These are phyloP conservation scores for Stenodema calcarata DNA, from an alignment of 2,888 invertebrate genomes.

Conservation along the genomic window DNA sequence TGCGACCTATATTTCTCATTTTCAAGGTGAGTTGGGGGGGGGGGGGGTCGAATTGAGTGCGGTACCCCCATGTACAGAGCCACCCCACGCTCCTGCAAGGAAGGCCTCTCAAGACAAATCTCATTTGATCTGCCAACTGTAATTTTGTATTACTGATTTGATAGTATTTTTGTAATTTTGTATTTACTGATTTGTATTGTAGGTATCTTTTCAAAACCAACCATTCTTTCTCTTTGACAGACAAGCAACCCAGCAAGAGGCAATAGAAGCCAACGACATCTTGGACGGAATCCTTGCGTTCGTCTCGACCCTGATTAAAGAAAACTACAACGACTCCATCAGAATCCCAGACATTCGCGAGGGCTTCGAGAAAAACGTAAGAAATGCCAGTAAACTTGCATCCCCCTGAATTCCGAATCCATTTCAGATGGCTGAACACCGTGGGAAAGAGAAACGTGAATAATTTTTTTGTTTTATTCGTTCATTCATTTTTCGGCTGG, in stretches of 20 bases:
- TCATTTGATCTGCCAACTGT: too few species aligned
- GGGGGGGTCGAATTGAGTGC: too few species aligned
- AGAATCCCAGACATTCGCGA: constrained; percentile 49
- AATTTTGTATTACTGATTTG: too few species aligned
- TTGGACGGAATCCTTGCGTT: constrained; percentile 27
- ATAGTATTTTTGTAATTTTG: too few species aligned
- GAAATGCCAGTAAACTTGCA: constrained; percentile 1
- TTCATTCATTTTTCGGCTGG: not conserved
- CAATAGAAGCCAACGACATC: constrained; percentile 16
- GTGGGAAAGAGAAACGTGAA: not conserved
- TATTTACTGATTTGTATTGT: too few species aligned
- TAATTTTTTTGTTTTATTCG: not conserved
- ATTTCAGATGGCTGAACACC: not conserved
- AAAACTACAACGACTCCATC: constrained; percentile 48
- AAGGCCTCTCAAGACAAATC: too few species aligned
- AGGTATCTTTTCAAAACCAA: too few species aligned
- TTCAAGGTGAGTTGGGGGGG: too few species aligned
- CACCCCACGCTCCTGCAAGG: too few species aligned
- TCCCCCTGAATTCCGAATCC: not conserved
- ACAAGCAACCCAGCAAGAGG: not conserved
- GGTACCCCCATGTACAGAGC: too few species aligned
- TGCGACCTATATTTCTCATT: too few species aligned
- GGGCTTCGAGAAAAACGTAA: constrained; percentile 42
- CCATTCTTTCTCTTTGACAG: not conserved
- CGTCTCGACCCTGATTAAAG: constrained; percentile 21